Conservation (phyloP, 2,113 vertebrate species). For the Phalacrocorax carbo region DNA sequence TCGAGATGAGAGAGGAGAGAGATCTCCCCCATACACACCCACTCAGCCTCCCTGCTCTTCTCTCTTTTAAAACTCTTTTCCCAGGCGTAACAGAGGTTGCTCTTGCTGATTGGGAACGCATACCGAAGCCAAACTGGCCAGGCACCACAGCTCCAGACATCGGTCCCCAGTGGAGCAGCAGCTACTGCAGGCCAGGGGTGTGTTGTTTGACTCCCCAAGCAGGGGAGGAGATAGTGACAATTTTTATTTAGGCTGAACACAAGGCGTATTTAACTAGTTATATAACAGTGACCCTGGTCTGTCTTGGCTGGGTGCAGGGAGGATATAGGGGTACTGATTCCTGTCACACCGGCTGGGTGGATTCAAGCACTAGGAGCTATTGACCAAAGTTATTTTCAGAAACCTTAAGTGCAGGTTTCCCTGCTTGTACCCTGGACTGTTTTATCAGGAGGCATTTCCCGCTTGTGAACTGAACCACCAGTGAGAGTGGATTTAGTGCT, state of each 20-base stretch:
- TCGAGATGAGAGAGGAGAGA: not conserved
- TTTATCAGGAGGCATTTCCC: slow-evolving; percentile 23
- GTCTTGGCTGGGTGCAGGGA: not conserved
- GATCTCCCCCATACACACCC: slow-evolving; percentile 17
- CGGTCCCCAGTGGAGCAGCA: not conserved
- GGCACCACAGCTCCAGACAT: not conserved
- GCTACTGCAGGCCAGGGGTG: not conserved
- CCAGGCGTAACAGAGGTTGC: not conserved
- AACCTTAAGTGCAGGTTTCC: slow-evolving; percentile 42
- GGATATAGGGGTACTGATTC: not conserved
- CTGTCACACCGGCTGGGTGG: slow-evolving; percentile 5
- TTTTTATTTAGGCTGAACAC: slow-evolving; percentile 35
- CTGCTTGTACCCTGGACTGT: slow-evolving; percentile 21
- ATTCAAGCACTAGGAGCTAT: slow-evolving; percentile 20
- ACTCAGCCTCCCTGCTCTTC: not conserved
- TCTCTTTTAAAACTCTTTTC: not conserved
- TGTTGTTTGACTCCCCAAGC: slow-evolving; percentile 24
- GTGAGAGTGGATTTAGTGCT: slow-evolving; percentile 24
- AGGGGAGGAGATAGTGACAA: slow-evolving; percentile 38
- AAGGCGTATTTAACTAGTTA: slow-evolving; percentile 55
- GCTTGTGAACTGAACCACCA: not conserved
- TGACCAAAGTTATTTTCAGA: slow-evolving; percentile 65
- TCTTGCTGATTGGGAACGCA: not conserved
- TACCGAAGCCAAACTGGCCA: not conserved
- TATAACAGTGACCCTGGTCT: slow-evolving; percentile 46